phyloP scores from a whole-genome alignment of 2,888 invertebrate species.

The Dyspetes luteomarginatus region DNA sequence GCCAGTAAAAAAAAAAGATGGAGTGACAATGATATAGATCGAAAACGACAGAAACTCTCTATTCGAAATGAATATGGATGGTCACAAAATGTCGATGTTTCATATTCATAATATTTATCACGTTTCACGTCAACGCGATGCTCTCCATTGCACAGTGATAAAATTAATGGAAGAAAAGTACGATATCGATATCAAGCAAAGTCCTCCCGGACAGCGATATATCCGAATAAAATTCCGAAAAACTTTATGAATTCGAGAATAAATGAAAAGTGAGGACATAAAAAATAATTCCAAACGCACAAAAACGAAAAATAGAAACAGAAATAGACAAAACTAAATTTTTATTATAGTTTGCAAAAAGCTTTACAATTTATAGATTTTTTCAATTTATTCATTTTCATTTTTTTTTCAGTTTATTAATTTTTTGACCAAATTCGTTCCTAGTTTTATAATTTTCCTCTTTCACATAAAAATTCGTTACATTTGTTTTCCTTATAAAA shows the following conservation, averaged over 20 bases:
- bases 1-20: constrained; percentile 31
- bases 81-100: constrained; percentile 56
- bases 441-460: too few relatives aligned
- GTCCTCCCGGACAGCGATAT: background rate
- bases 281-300: background rate
- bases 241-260: background rate
- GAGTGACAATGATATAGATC: constrained; percentile 52
- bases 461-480: too few relatives aligned
- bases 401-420: too few relatives aligned
- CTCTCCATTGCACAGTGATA: constrained; percentile 40
- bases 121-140: constrained; percentile 12
- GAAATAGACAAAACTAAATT: background rate
- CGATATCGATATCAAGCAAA: constrained; percentile 35
- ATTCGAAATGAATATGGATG: constrained; percentile 62
- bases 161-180: constrained; percentile 52
- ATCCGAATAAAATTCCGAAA: background rate
- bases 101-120: constrained; percentile 62
- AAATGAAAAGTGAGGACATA: constrained; percentile 2
- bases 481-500: too few relatives aligned
- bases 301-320: background rate
- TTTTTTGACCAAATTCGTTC: too few relatives aligned
- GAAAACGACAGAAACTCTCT: constrained; percentile 45
- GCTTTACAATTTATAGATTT: background rate
- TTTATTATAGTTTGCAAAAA: background rate
- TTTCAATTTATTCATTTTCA: background rate